Percentiles rank a stretch among this genome's conserved stretches.
Conservation (phyloP, 2,888 invertebrate species). For the Baronia brevicornis region DNA sequence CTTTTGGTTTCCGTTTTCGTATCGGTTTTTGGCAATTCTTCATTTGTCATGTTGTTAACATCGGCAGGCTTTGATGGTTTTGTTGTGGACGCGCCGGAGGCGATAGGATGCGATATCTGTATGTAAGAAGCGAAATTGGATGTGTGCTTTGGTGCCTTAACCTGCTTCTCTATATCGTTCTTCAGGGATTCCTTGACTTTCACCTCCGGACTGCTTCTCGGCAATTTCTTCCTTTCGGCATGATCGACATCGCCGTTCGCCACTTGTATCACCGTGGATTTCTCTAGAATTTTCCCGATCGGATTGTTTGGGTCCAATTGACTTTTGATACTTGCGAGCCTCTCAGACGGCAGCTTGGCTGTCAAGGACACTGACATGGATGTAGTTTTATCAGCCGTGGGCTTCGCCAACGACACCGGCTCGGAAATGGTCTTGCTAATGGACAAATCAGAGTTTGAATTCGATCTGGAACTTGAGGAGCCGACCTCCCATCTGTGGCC, state of each 20-base stretch:
- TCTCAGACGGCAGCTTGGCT: constrained; percentile 53
- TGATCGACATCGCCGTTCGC: constrained; percentile 57
- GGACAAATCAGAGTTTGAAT: constrained; percentile 61
- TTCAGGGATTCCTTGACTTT: constrained; percentile 43
- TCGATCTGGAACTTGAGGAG: constrained; percentile 50
- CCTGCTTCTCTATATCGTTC: constrained; percentile 62
- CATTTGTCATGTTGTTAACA: constrained; percentile 33
- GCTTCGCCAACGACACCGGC: constrained; percentile 53
- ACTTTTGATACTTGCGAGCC: constrained; percentile 63
- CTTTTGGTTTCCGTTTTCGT: constrained; percentile 31
- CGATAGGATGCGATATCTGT: constrained; percentile 69
- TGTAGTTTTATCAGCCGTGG: constrained; percentile 41
- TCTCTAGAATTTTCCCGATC: constrained; percentile 69
- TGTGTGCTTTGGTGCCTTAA: constrained; percentile 67
- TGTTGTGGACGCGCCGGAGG: constrained; percentile 53
- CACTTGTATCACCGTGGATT: constrained; percentile 66
- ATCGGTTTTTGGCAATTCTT: constrained; percentile 34
- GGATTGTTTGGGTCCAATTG: constrained; percentile 70
- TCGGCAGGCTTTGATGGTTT: constrained; percentile 34
- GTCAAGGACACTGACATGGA: constrained; percentile 54
- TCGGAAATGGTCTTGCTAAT: constrained; percentile 65
- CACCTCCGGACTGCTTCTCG: constrained; percentile 34
- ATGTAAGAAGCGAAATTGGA: constrained; percentile 79
- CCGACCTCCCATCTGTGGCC: constrained; percentile 46
- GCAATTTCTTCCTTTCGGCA: constrained; percentile 34